Conservation (phyloP, 2,113 vertebrate genomes). For the Ptilorrhoa leucosticta region DNA sequence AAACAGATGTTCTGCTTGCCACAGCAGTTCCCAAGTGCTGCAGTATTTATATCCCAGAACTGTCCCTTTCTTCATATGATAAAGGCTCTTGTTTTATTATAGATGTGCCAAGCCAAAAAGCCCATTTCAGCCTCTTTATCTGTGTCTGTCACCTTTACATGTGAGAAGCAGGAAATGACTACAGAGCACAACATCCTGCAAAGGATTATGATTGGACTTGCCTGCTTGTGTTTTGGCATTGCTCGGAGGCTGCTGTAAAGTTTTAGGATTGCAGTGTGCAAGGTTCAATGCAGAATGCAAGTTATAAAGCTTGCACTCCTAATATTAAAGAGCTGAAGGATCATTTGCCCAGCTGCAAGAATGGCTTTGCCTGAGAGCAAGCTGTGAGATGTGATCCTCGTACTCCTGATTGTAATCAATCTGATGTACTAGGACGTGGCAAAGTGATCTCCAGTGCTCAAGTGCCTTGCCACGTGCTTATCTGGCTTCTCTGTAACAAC, state of each 20-base stretch:
- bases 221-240: not conserved
- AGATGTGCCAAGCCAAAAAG: conserved; percentile 30
- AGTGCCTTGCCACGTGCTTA: not conserved
- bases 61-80: conserved; percentile 31
- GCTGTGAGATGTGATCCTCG: fast-evolving
- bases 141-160: not conserved
- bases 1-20: conserved; percentile 60
- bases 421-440: not conserved
- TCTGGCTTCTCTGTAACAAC: not conserved
- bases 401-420: not conserved
- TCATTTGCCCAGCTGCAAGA: not conserved
- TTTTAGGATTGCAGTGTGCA: not conserved
- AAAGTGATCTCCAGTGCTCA: not conserved
- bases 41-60: conserved; percentile 39
- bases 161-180: conserved; percentile 46
- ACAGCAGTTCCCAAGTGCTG: not conserved
- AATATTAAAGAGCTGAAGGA: not conserved
- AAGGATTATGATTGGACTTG: not conserved
- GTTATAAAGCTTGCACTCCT: not conserved
- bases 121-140: not conserved
- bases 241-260: not conserved
- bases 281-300: not conserved
- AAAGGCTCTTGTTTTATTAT: conserved; percentile 53
- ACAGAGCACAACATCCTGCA: not conserved
- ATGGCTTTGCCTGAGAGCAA: not conserved